Evolutionary conservation across 37 sponge, comb jelly and placozoan genomes (phyloP).

Genomic region (Aphrocallistes beatrix): DNA sequence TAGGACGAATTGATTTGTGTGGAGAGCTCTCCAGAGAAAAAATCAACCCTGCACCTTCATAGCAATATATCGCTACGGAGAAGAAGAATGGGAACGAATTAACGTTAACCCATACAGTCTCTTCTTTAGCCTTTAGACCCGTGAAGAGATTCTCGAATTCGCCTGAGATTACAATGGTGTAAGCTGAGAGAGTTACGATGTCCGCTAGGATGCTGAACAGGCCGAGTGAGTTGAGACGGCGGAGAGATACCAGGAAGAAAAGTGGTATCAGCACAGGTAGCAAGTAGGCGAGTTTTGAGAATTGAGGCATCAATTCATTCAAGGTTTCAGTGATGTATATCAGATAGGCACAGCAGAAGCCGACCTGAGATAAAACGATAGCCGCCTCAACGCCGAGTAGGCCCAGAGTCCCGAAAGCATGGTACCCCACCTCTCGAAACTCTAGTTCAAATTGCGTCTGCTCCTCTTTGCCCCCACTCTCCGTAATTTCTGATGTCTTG

Average conservation of each 20-base stretch:
- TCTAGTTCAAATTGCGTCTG: not conserved
- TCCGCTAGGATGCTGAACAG: constrained; percentile 62
- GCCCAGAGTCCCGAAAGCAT: not conserved
- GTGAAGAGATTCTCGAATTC: constrained; percentile 57
- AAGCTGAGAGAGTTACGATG: constrained; percentile 82
- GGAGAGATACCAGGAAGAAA: not conserved
- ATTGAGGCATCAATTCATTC: constrained; percentile 29
- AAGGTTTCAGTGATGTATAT: constrained; percentile 86
- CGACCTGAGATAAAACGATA: constrained; percentile 25
- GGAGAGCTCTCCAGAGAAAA: constrained; percentile 68
- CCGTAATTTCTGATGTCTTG: not conserved
- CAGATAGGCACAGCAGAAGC: constrained; percentile 92
- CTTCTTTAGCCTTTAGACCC: not conserved
- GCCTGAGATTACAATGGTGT: constrained; percentile 77
- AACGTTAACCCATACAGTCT: not conserved
- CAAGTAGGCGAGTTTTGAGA: constrained; percentile 32
- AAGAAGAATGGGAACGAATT: constrained; percentile 69
- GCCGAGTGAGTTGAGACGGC: constrained; percentile 29
- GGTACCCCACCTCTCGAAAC: not conserved
- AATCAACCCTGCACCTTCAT: constrained; percentile 94
- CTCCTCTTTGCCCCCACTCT: not conserved
- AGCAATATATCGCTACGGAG: constrained; percentile 77
- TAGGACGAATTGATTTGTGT: constrained; percentile 28
- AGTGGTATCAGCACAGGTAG: not conserved
- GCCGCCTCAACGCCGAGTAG: not conserved